Conservation (phyloP, 2,888 invertebrate genomes). For the Tribolium freemani region DNA sequence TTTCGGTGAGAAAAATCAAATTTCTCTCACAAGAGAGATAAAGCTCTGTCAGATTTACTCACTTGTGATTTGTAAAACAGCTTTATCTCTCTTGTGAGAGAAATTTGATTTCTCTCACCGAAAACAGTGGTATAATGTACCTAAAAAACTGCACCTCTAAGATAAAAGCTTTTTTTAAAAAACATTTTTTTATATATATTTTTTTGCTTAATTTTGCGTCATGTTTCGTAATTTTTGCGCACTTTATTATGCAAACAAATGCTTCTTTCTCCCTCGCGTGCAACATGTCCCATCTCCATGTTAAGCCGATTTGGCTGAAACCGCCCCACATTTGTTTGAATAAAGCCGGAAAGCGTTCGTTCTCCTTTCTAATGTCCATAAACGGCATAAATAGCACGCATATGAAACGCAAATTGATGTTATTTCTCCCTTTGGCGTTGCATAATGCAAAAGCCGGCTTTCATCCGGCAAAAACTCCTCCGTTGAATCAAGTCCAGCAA, state of each 20-base stretch:
- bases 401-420: constrained; percentile 39
- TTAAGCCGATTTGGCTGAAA: neutral
- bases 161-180: no score
- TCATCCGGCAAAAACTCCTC: constrained; percentile 23
- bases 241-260: neutral
- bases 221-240: neutral
- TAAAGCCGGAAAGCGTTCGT: neutral
- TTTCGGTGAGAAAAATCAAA: no score
- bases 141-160: no score
- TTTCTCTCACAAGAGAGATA: no score
- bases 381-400: constrained; percentile 30
- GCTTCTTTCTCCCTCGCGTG: neutral
- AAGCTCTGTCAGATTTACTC: no score
- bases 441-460: constrained; percentile 32
- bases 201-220: neutral
- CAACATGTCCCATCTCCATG: neutral
- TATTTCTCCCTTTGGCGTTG: constrained; percentile 28
- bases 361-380: constrained; percentile 12
- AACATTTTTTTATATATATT: no score
- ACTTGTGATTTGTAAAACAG: no score
- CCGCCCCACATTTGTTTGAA: neutral
- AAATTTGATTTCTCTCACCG: no score
- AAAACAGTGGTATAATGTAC: no score
- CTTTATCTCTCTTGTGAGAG: no score
- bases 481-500: constrained; percentile 28